These are phyloP conservation scores for Yponomeuta cagnagella DNA, from an alignment of 2,888 invertebrate species.

Conservation along the genomic window DNA sequence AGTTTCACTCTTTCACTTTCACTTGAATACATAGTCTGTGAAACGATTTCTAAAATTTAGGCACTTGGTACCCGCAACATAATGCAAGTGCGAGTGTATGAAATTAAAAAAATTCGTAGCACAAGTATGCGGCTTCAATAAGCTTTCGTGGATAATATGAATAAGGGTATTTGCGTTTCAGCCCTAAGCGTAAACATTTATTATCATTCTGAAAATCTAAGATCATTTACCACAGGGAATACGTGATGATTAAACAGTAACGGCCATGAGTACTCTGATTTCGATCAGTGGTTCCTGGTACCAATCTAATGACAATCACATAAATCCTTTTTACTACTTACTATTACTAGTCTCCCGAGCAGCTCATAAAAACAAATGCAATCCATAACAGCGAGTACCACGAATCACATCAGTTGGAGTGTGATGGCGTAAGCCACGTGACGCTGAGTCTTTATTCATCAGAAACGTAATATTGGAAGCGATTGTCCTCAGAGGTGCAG, in stretches of 20 bases:
- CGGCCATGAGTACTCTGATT: not conserved
- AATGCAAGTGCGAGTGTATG: no score
- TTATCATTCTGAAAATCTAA: no score
- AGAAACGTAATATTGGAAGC: conserved; percentile 72
- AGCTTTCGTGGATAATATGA: no score
- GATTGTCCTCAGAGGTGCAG: conserved; percentile 30
- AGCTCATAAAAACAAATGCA: not conserved
- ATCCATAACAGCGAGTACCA: not conserved
- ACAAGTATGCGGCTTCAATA: no score
- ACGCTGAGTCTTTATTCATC: conserved; percentile 44
- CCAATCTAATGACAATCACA: not conserved
- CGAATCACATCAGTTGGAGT: not conserved
- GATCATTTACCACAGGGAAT: no score
- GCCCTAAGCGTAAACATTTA: no score
- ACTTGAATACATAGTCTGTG: not conserved
- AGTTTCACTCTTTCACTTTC: not conserved
- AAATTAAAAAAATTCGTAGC: no score
- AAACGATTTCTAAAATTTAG: not conserved
- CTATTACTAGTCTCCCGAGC: not conserved
- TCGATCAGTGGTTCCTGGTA: not conserved
- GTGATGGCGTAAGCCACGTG: conserved; percentile 26
- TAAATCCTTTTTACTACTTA: not conserved
- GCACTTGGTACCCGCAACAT: no score
- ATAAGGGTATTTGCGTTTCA: no score
- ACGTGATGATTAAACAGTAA: not conserved